Evolutionary conservation across 1,140 invertebrate species (phyloP).

Genomic region (Drosophila rufa): DNA sequence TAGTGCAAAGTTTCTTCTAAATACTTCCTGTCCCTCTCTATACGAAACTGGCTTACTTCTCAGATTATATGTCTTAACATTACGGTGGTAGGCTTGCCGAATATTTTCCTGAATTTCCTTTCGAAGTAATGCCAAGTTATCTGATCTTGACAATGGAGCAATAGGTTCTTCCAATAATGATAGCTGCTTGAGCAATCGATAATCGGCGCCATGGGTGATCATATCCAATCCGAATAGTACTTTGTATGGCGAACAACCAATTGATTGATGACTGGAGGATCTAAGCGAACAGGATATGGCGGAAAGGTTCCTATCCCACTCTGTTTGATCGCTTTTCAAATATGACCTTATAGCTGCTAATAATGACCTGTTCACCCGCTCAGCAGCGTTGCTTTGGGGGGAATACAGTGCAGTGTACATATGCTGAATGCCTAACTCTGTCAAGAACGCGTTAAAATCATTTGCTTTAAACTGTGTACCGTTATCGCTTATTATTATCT

Average conservation of each 20-base stretch:
- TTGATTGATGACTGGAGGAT: constrained; percentile 14
- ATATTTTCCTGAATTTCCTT: too few species aligned
- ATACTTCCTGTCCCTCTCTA: too few species aligned
- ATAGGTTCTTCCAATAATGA: too few species aligned
- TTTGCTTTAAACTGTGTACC: constrained; percentile 49
- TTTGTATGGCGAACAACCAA: constrained; percentile 20
- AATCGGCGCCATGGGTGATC: too few species aligned
- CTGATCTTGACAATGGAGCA: too few species aligned
- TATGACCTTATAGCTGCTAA: constrained; percentile 40
- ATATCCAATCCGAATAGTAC: constrained; percentile 16
- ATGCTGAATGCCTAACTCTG: constrained; percentile 31
- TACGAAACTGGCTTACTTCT: too few species aligned
- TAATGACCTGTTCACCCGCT: constrained; percentile 39
- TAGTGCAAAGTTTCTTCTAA: too few species aligned
- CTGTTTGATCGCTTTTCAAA: constrained; percentile 24
- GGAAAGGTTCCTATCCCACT: constrained; percentile 26
- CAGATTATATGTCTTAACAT: too few species aligned
- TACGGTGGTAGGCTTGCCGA: too few species aligned
- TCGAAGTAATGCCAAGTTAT: too few species aligned
- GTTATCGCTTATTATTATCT: constrained; percentile 55
- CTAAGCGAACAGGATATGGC: constrained; percentile 22
- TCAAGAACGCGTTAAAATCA: constrained; percentile 44
- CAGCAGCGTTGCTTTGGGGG: constrained; percentile 43
- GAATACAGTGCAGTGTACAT: constrained; percentile 23
- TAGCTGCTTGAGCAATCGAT: too few species aligned